Percentiles rank a stretch among this genome's conserved stretches.
These are phyloP conservation scores for Tetragnatha versicolor DNA, from an alignment of 1,140 invertebrate species.

Conservation along the genomic window DNA sequence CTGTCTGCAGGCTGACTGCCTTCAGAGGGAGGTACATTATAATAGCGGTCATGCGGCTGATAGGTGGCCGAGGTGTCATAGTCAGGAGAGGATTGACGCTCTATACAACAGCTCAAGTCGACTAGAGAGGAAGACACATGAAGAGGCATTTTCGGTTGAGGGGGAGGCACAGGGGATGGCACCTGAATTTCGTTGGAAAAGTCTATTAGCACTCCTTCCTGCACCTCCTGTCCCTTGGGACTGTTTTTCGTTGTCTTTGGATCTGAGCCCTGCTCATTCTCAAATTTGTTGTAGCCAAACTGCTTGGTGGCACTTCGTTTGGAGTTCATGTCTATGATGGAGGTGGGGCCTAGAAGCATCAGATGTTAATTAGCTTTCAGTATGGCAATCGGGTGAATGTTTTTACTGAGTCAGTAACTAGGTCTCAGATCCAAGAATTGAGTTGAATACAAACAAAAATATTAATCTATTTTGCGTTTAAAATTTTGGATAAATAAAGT, in stretches of 20 bases:
- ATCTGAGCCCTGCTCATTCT: conserved; percentile 61
- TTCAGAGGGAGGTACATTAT: conserved; percentile 47
- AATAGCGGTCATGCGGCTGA: conserved; percentile 30
- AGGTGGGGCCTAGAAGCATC: no score
- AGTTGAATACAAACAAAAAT: no score
- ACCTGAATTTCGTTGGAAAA: conserved; percentile 60
- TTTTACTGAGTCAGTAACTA: no score
- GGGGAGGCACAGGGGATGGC: neutral
- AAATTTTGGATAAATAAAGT: no score
- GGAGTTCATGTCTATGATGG: conserved; percentile 55
- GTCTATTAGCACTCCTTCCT: conserved; percentile 64
- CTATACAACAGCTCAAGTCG: conserved; percentile 35
- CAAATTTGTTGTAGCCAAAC: conserved; percentile 66
- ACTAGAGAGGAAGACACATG: conserved; percentile 41
- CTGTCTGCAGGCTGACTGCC: neutral
- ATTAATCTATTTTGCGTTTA: no score
- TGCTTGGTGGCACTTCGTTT: conserved; percentile 60
- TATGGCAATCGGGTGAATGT: no score
- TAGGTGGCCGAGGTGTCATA: conserved; percentile 50
- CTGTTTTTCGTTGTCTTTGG: conserved; percentile 18
- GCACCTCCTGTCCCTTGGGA: conserved; percentile 23
- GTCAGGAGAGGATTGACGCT: conserved; percentile 27
- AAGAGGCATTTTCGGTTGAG: neutral
- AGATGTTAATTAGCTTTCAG: no score
- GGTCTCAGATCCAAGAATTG: no score